Evolutionary conservation across 2,888 invertebrate species (phyloP).

Genomic region (Eupithecia subumbrata): DNA sequence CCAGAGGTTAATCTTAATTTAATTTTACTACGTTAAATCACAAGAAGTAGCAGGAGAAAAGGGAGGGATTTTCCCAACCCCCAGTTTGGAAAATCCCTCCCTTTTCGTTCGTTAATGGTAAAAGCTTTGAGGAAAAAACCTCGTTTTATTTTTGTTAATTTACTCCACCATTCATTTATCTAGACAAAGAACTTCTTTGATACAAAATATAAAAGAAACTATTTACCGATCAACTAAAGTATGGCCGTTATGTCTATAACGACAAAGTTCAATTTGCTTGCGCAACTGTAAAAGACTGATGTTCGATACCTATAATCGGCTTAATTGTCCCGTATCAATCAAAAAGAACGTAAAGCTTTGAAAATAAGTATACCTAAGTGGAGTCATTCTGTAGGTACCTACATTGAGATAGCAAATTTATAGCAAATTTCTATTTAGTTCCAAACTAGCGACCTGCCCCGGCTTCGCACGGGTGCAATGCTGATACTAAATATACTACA

Average conservation of each 20-base stretch:
- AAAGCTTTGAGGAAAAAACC: background rate
- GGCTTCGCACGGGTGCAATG: too few species aligned
- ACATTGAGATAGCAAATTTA: too few species aligned
- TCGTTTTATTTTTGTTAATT: background rate
- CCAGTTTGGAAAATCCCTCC: too few species aligned
- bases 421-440: too few species aligned
- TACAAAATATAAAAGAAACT: background rate
- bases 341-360: background rate
- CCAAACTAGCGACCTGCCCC: too few species aligned
- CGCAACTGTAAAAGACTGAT: background rate
- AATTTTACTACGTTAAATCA: background rate
- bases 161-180: background rate
- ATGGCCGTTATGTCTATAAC: background rate
- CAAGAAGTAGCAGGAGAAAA: background rate
- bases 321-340: slow-evolving; percentile 4
- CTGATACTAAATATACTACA: too few species aligned
- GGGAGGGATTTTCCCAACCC: background rate
- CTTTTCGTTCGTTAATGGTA: background rate
- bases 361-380: too few species aligned
- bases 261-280: background rate
- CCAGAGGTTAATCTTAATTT: background rate
- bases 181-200: slow-evolving; percentile 1
- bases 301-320: background rate
- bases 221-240: background rate
- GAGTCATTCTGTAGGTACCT: too few species aligned